Conservation (phyloP, 53 echinoderm and acorn worm species). For the Apostichopus leukothele region DNA sequence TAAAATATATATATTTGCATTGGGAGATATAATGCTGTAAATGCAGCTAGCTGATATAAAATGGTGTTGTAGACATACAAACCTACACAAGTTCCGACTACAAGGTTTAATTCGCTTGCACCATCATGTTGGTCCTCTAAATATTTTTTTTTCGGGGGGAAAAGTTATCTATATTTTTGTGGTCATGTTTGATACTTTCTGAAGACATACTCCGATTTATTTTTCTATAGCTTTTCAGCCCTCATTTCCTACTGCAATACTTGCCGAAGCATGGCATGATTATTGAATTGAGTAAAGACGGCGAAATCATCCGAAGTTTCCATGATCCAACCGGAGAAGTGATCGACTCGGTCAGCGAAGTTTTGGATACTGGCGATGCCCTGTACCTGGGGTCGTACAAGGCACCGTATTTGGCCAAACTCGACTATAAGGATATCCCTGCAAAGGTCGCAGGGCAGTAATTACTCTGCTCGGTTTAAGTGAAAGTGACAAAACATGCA, state of each 20-base stretch:
- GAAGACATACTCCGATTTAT: not conserved
- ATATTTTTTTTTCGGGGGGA: not conserved
- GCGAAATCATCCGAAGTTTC: slow-evolving; percentile 72
- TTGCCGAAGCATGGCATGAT: slow-evolving; percentile 86
- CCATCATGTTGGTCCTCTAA: too few species aligned
- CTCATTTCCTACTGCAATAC: slow-evolving; percentile 42
- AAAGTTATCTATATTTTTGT: not conserved
- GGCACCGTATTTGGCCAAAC: slow-evolving; percentile 69
- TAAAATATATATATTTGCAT: too few species aligned
- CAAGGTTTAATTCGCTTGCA: too few species aligned
- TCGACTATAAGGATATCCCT: slow-evolving; percentile 49
- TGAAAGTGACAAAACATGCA: too few species aligned
- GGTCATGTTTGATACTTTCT: not conserved
- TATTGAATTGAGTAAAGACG: slow-evolving; percentile 84
- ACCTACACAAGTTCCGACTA: too few species aligned
- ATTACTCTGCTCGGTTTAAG: too few species aligned
- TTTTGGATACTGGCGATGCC: slow-evolving; percentile 83
- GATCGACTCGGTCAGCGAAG: slow-evolving; percentile 72
- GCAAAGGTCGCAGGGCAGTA: too few species aligned
- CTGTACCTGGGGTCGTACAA: slow-evolving; percentile 82
- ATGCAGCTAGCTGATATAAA: too few species aligned
- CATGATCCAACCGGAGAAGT: slow-evolving; percentile 85
- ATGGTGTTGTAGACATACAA: too few species aligned
- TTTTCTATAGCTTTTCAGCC: slow-evolving; percentile 58
- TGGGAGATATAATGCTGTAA: too few species aligned